Evolutionary conservation across 2,113 vertebrate genomes (phyloP).

Genomic region (Chamaetylas fuelleborni): DNA sequence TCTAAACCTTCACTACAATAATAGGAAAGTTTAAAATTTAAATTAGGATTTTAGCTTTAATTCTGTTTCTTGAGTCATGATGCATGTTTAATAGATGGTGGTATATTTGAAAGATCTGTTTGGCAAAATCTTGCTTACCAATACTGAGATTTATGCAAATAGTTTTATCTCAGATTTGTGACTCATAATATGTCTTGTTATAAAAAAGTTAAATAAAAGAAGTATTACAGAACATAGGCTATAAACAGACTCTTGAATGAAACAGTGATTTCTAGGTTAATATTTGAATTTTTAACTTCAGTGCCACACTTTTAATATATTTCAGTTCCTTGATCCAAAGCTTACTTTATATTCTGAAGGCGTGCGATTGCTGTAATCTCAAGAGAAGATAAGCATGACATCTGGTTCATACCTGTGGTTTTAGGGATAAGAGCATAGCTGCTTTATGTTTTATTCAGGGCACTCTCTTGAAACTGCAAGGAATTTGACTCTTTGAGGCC

Average conservation of each 20-base stretch:
- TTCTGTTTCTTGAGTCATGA: neutral
- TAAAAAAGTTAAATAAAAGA: constrained; percentile 70
- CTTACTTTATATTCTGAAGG: constrained; percentile 73
- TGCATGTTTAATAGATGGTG: neutral
- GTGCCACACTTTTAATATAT: constrained; percentile 63
- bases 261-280: constrained; percentile 72
- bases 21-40: neutral
- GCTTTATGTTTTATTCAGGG: constrained; percentile 65
- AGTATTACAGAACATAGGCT: neutral
- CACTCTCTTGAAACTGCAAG: neutral
- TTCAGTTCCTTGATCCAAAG: constrained; percentile 63
- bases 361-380: constrained; percentile 66
- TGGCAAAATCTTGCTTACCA: neutral
- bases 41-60: neutral
- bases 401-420: constrained; percentile 76
- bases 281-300: constrained; percentile 74
- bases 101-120: neutral
- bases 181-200: constrained; percentile 41
- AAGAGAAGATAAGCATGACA: constrained; percentile 72
- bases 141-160: neutral
- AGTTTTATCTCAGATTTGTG: constrained; percentile 7
- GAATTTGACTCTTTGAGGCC: constrained; percentile 57
- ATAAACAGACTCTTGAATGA: constrained; percentile 65
- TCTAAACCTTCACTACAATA: constrained; percentile 5
- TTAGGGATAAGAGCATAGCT: constrained; percentile 61